Percentiles rank a stretch among this genome's conserved stretches.
Evolutionary conservation across 2,113 vertebrate genomes (phyloP).

Genomic region (Dasypus novemcinctus): DNA sequence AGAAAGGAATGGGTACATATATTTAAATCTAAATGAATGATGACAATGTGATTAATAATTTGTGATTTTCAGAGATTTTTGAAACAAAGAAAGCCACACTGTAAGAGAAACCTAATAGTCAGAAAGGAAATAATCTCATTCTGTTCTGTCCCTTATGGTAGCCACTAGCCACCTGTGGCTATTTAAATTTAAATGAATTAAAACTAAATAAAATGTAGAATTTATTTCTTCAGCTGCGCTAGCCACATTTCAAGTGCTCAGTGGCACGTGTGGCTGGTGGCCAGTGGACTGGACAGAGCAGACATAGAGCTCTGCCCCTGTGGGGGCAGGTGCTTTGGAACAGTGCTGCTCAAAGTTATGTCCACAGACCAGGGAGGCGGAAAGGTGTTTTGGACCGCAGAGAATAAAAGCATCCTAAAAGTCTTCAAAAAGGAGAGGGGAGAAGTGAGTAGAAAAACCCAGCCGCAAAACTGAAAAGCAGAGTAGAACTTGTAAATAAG

Average conservation of each 20-base stretch:
- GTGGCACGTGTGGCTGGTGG: neutral
- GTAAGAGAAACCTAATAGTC: neutral
- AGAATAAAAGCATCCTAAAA: neutral
- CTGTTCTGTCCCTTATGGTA: no score
- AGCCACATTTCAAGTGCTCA: neutral
- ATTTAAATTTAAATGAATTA: neutral
- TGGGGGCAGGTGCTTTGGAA: neutral
- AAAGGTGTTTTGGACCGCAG: neutral
- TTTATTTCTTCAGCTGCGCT: neutral
- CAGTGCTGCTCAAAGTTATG: neutral
- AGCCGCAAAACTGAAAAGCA: neutral
- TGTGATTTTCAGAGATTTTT: neutral
- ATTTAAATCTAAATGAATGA: neutral
- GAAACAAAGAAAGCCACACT: neutral
- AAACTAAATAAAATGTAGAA: neutral
- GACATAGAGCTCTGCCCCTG: neutral
- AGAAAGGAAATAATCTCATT: neutral
- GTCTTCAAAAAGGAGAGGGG: neutral
- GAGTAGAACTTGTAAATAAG: neutral
- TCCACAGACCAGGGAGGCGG: neutral
- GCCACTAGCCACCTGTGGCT: neutral
- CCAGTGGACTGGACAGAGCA: neutral
- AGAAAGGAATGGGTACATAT: neutral
- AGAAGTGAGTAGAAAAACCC: neutral
- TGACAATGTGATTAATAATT: neutral